phyloP scores from a whole-genome alignment of 2,888 invertebrate species.

The Crioceris asparagi region DNA sequence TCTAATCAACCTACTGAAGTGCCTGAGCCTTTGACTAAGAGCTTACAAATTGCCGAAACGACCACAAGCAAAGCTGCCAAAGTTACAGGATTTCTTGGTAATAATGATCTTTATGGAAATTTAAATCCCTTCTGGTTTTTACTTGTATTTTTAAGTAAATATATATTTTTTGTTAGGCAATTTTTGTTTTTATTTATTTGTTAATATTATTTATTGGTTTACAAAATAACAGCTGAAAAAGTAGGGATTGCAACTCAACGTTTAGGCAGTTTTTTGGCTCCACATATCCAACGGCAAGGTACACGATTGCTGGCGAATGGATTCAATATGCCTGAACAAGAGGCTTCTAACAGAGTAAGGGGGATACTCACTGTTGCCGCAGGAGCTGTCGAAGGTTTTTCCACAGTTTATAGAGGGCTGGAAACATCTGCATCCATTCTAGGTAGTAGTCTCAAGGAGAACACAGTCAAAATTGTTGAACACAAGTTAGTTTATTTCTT shows the following conservation, averaged over 20 bases:
- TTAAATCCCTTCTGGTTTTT: background rate
- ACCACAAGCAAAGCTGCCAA: constrained; percentile 57
- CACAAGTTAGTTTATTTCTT: constrained; percentile 56
- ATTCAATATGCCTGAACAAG: constrained; percentile 42
- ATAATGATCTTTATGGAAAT: no score
- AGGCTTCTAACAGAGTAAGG: constrained; percentile 46
- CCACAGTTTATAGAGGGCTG: constrained; percentile 58
- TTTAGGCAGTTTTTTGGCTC: constrained; percentile 55
- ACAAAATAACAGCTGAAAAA: constrained; percentile 44
- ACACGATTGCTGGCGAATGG: constrained; percentile 47
- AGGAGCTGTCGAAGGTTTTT: constrained; percentile 60
- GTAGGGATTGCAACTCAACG: constrained; percentile 57
- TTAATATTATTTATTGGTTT: no score
- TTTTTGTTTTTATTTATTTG: no score
- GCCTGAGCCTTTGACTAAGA: constrained; percentile 45
- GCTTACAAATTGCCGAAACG: constrained; percentile 51
- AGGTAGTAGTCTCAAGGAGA: constrained; percentile 52
- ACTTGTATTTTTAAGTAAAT: constrained; percentile 1
- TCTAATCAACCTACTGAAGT: constrained; percentile 39
- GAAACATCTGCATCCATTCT: constrained; percentile 59
- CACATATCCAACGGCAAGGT: constrained; percentile 55
- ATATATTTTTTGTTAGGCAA: no score
- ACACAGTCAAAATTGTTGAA: constrained; percentile 63
- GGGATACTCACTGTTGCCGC: constrained; percentile 55
- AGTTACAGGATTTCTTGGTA: constrained; percentile 56